phyloP scores from a whole-genome alignment of 1,140 invertebrate species.

The Anastatus disparis region DNA sequence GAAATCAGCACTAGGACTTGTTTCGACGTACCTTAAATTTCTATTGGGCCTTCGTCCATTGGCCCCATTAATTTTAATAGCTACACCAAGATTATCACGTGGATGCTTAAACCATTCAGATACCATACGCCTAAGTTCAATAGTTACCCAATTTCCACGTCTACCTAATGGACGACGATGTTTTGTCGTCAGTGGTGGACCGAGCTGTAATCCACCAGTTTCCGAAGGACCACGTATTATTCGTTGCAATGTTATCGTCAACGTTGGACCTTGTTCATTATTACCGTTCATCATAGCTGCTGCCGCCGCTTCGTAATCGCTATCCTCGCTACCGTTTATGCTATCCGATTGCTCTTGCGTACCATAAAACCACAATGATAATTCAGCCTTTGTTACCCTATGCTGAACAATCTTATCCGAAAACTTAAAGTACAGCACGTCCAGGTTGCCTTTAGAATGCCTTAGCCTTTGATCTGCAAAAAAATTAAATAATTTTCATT shows the following conservation, averaged over 20 bases:
- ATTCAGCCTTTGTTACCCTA: constrained; percentile 66
- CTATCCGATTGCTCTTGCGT: constrained; percentile 43
- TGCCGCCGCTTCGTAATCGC: too few species aligned
- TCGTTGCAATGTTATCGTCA: constrained; percentile 62
- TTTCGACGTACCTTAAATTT: constrained; percentile 59
- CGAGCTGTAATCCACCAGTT: constrained; percentile 50
- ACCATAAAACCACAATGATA: constrained; percentile 69
- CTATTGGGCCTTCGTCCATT: constrained; percentile 48
- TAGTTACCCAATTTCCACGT: constrained; percentile 76
- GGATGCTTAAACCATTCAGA: constrained; percentile 80
- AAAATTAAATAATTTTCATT: too few species aligned
- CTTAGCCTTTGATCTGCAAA: constrained; percentile 65
- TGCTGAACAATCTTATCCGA: constrained; percentile 69
- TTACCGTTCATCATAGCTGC: constrained; percentile 2
- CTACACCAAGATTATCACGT: constrained; percentile 78
- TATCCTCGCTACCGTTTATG: constrained; percentile 5
- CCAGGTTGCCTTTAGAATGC: constrained; percentile 62
- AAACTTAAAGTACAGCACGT: constrained; percentile 70
- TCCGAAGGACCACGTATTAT: constrained; percentile 56
- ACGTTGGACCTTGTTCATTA: constrained; percentile 42
- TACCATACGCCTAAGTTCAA: constrained; percentile 82
- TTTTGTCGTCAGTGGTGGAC: constrained; percentile 60
- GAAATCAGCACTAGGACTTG: constrained; percentile 60
- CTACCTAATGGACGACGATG: constrained; percentile 59
- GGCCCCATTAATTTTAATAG: constrained; percentile 71